phyloP scores from a whole-genome alignment of 2,113 vertebrate genomes.

The Gymnarchus niloticus region DNA sequence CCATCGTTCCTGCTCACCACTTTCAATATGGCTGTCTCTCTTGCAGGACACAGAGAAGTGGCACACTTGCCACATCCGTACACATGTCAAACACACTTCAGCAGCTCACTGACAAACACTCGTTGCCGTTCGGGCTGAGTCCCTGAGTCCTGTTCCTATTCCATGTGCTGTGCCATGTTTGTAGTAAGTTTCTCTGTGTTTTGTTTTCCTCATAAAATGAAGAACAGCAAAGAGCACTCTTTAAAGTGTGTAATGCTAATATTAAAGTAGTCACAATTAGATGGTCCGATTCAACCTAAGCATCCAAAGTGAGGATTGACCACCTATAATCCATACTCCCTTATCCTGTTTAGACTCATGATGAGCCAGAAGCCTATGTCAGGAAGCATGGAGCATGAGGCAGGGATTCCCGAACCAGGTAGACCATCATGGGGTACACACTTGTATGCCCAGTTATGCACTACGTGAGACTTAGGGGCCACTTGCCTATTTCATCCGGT shows the following conservation, averaged over 20 bases:
- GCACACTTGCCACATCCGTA: constrained; percentile 24
- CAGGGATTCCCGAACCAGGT: neutral
- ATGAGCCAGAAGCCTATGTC: no score
- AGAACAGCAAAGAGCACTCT: neutral
- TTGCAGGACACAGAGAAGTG: constrained; percentile 11
- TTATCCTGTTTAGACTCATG: neutral
- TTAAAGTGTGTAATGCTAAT: neutral
- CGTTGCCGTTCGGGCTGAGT: neutral
- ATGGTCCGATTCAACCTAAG: neutral
- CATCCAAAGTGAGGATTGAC: neutral
- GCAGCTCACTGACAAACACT: constrained; percentile 15
- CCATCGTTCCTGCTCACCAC: neutral
- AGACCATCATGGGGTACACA: neutral
- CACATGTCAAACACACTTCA: constrained; percentile 28
- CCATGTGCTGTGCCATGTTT: neutral
- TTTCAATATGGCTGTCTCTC: constrained; percentile 21
- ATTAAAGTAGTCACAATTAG: neutral
- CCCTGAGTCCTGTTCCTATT: neutral
- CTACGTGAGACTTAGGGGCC: no score
- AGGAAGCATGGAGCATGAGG: neutral
- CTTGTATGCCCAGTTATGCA: neutral
- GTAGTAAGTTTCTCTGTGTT: neutral
- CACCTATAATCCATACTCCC: neutral
- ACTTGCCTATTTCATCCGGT: no score
- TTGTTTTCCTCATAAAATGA: neutral